Evolutionary conservation across 2,888 invertebrate species (phyloP).

Genomic region (Hydrotaea diabolus): DNA sequence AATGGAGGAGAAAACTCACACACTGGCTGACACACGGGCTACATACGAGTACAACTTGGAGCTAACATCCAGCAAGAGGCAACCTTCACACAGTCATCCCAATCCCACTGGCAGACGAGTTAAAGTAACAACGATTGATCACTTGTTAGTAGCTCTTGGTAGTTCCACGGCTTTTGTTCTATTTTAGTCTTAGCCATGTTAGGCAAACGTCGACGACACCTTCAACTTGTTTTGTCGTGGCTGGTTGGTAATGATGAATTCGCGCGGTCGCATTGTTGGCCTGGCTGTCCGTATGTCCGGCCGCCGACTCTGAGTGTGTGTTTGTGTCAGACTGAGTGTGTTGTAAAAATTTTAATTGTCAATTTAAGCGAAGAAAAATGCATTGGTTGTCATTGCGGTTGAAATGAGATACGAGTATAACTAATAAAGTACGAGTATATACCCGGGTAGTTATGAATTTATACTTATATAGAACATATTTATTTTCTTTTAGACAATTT

Average conservation of each 20-base stretch:
- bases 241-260: neutral
- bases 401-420: conserved; percentile 16
- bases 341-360: conserved; percentile 40
- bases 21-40: neutral
- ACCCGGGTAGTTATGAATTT: conserved; percentile 24
- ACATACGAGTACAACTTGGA: neutral
- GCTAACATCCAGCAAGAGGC: neutral
- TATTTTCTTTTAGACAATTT: conserved; percentile 24
- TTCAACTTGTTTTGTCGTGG: conserved; percentile 14
- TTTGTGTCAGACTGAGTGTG: neutral
- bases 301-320: neutral
- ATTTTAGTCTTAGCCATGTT: conserved; percentile 24
- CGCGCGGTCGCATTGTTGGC: neutral
- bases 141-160: neutral
- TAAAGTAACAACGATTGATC: conserved; percentile 3
- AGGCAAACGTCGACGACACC: neutral
- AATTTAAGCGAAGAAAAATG: conserved; percentile 9
- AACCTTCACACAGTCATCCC: conserved; percentile 24
- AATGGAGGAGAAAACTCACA: neutral
- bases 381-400: neutral
- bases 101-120: neutral
- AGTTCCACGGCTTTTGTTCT: neutral
- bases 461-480: neutral
- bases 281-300: neutral
- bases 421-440: conserved; percentile 1